Base-by-base conservation (phyloP, 1,140 invertebrate species). In the Tetramorium parvispinum region DNA sequence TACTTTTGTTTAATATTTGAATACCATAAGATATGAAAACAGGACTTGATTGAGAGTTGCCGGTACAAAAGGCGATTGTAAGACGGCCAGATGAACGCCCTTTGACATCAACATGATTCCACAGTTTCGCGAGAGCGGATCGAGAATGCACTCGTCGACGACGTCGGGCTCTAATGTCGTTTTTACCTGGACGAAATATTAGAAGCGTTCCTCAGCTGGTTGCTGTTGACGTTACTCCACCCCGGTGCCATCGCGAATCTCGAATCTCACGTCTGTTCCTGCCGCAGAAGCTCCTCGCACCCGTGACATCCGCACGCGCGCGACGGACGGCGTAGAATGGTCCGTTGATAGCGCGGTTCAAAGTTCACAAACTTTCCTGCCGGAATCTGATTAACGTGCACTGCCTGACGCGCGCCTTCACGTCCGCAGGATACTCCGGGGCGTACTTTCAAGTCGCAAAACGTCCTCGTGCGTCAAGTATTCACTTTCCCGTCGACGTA, bases 131-230 rank as follows among this genome's bases (percentile, higher is more conserved):
- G 18, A 55, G 10, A 73, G 21, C 37, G 11, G 2, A 10, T 7
- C 37, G 63, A 43, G 11, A 32, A 11, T 43, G 51, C n/a, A n/a
- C 18, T 6, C 13, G 49, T 24, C 10, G n/a, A 81, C 75, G n/a
- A 81, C 71, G 27, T n/a, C 37, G 43, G 16, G 66, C 53, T 24
- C 11, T 63, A 7, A 18, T 18, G 57, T 51, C 87, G 18, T 18
- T 53, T 53, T 81, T 90, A 94, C 94, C 91, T 92, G 61, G 85
- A 66, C n/a, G 89, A 32, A 53, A 92, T 75, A 37, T 87, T 89
- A 5, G 92, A 83, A 32, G 86, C 63, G 85, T 91, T 92, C 68
- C 90, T 89, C 76, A 94, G 92, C 24, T 93, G 89, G 61, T 92
- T 93, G 27, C 65, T 87, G 49, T 86, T 88, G 68, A 83, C 16